Evolutionary conservation across 2,113 vertebrate genomes (phyloP).

Genomic region (Equus przewalskii): DNA sequence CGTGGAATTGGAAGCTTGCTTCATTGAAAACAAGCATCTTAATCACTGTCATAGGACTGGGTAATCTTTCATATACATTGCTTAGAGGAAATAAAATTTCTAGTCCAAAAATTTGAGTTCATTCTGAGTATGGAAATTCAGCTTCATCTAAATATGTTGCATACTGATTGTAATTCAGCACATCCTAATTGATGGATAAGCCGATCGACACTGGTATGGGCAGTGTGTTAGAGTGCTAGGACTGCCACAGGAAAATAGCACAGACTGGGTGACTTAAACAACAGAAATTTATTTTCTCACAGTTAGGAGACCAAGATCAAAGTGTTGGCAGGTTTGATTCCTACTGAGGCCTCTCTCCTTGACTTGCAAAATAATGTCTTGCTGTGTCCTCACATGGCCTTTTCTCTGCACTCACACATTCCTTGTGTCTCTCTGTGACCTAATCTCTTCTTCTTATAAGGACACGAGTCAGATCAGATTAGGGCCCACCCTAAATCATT

Average conservation of each 20-base stretch:
- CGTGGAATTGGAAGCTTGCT: background rate
- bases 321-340: background rate
- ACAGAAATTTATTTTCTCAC: background rate
- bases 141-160: background rate
- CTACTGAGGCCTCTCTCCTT: background rate
- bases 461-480: background rate
- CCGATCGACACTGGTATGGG: background rate
- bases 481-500: background rate
- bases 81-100: slow-evolving; percentile 1
- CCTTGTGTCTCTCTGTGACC: background rate
- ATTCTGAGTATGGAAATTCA: background rate
- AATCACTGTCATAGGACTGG: background rate
- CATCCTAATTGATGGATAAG: background rate
- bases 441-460: background rate
- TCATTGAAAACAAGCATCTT: background rate
- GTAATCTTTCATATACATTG: background rate
- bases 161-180: background rate
- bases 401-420: background rate
- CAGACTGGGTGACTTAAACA: background rate
- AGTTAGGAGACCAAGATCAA: background rate
- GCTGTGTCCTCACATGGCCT: background rate
- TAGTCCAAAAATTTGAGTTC: background rate
- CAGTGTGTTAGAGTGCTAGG: background rate
- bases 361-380: background rate
- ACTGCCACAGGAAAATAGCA: background rate